Evolutionary conservation across 2,113 vertebrate genomes (phyloP), one percentile per base, ranked within the genome.

Genomic region (Ivindomyrus marchei): DNA sequence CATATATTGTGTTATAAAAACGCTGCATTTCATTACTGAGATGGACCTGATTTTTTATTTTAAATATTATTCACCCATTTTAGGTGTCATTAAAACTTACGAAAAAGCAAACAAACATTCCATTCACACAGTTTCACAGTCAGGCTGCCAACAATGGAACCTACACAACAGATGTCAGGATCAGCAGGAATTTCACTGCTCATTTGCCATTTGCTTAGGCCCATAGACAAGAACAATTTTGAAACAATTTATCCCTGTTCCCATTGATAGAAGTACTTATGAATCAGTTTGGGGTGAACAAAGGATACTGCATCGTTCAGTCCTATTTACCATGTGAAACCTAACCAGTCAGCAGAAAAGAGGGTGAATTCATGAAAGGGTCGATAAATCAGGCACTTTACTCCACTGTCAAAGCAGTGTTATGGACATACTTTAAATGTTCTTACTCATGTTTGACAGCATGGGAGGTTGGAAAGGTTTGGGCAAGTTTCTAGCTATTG

Each of bases 161-260:
- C 46, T 27, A 49, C 83, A 85, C 83, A 85, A n/a, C 46, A 47
- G 83, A 85, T 49, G 17, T 85, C 83, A 47, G 45, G 39, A 27
- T 85, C 83, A 85, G 46, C 80, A 84, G 21, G 80, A 84, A 84
- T 84, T 42, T 84, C 36, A 70, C 62, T 70, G 62, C 74, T 42
- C 74, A 9, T 19, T 80, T 80, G 74, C 74, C 74, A 80, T 80
- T 80, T 80, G 11, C 31, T 36, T 80, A 70, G 31, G 74, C 74
- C 36, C 74, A 80, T 80, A 42, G 74, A 80, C 74, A 80, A 42
- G 74, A 80, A 80, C 74, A 80, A 80, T 39, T 80, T 80, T 36
- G 31, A 80, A 74, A 74, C 66, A 74, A 80, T 80, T 80, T 80
- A 80, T 42, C 36, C 74, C 74, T 39, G 31, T 80, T 80, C 36